These are phyloP conservation scores for Pelecanus crispus DNA, from an alignment of 2,113 vertebrate species.

Conservation along the genomic window DNA sequence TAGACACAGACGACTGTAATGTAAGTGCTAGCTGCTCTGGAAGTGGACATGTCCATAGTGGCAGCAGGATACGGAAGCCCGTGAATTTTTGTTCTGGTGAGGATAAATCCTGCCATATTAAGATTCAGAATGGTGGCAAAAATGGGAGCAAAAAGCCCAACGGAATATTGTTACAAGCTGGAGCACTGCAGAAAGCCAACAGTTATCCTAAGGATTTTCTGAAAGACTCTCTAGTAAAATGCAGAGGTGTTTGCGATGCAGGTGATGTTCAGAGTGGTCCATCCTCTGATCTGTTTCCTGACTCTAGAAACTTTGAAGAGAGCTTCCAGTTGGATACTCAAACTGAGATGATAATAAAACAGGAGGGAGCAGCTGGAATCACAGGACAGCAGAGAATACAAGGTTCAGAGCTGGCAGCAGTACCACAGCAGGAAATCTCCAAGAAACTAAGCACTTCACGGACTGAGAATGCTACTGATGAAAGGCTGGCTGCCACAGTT, in stretches of 20 bases:
- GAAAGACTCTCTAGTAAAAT: conserved; percentile 4
- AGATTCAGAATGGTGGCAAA: neutral
- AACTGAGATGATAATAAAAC: conserved; percentile 85
- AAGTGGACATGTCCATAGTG: neutral
- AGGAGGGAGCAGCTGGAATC: conserved; percentile 59
- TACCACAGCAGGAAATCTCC: neutral
- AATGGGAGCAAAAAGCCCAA: neutral
- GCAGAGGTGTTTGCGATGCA: neutral
- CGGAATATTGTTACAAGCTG: neutral
- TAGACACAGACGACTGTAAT: neutral
- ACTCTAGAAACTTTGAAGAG: conserved; percentile 79
- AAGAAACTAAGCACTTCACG: neutral
- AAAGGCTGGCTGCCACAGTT: neutral
- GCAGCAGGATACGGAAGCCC: neutral
- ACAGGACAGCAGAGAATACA: neutral
- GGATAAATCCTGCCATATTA: conserved; percentile 14
- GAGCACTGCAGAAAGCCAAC: neutral
- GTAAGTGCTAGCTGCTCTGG: neutral
- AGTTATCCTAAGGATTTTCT: conserved; percentile 1
- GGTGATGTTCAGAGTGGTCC: conserved; percentile 43
- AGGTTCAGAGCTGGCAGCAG: neutral
- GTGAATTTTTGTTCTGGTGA: neutral
- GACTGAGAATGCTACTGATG: neutral
- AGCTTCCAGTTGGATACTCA: conserved; percentile 93
- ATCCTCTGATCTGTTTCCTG: conserved; percentile 68